Conservation (phyloP, 2,888 invertebrate species). For the Cantharis nigra region DNA sequence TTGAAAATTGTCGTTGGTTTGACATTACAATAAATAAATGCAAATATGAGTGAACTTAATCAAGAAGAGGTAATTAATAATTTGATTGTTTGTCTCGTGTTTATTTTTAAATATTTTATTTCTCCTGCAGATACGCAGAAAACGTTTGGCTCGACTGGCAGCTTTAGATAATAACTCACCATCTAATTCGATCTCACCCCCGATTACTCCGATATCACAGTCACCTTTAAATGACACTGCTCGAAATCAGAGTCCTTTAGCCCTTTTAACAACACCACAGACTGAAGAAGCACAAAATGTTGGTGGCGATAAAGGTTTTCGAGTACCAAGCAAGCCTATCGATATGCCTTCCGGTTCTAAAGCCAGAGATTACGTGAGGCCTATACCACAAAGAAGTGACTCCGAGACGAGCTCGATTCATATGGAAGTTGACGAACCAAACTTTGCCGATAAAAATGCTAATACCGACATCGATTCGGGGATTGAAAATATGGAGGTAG, state of each 20-base stretch:
- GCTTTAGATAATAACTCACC: constrained; percentile 63
- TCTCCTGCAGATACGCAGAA: constrained; percentile 68
- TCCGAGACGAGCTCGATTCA: constrained; percentile 57
- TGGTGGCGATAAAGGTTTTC: constrained; percentile 42
- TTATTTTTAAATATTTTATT: constrained; percentile 35
- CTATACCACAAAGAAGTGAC: constrained; percentile 53
- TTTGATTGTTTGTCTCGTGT: neutral
- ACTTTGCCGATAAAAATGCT: constrained; percentile 52
- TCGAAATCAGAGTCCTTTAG: constrained; percentile 42
- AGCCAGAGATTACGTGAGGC: constrained; percentile 35
- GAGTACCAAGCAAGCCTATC: constrained; percentile 53
- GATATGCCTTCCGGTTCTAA: constrained; percentile 51
- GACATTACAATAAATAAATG: constrained; percentile 28
- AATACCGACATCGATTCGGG: constrained; percentile 71
- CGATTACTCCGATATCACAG: constrained; percentile 58
- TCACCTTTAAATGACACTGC: constrained; percentile 44
- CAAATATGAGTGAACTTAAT: constrained; percentile 79
- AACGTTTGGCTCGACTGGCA: constrained; percentile 74
- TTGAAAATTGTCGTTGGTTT: constrained; percentile 36
- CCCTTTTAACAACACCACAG: constrained; percentile 19
- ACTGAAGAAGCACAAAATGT: constrained; percentile 33
- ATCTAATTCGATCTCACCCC: constrained; percentile 56
- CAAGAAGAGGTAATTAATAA: constrained; percentile 80
- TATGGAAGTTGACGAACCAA: constrained; percentile 65
- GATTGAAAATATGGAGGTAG: constrained; percentile 75